phyloP scores from a whole-genome alignment of 2,797 vertebrate genomes.

The Kryptopterus vitreolus region DNA sequence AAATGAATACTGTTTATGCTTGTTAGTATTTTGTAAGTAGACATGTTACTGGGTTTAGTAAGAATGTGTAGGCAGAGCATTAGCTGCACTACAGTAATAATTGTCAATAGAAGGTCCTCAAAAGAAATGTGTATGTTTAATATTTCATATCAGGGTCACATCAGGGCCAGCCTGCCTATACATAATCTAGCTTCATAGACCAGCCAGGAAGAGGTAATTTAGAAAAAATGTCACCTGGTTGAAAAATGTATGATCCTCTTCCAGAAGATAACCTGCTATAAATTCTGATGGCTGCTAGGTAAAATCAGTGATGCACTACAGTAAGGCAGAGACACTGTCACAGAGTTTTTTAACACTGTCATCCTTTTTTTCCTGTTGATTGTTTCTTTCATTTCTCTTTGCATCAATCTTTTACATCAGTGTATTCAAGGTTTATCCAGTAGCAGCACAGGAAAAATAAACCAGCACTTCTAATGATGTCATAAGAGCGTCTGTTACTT shows the following conservation, averaged over 20 bases:
- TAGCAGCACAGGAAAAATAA: background rate
- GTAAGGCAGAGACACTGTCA: constrained; percentile 10
- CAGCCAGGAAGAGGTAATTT: background rate
- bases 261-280: background rate
- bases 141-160: background rate
- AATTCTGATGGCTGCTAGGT: constrained; percentile 8
- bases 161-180: background rate
- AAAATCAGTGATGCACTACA: constrained; percentile 7
- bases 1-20: background rate
- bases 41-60: background rate
- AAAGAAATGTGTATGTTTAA: background rate
- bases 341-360: constrained; percentile 1
- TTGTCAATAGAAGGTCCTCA: background rate
- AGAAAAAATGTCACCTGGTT: background rate
- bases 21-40: background rate
- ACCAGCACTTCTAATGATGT: background rate
- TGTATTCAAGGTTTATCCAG: background rate
- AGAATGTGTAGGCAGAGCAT: background rate
- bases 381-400: constrained; percentile 15
- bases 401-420: background rate
- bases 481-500: background rate
- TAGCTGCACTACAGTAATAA: background rate
- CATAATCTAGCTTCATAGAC: background rate
- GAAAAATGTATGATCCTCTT: background rate
- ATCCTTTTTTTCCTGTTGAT: constrained; percentile 8